Conservation (phyloP, 2,888 invertebrate species). For the Andrena hattorfiana region DNA sequence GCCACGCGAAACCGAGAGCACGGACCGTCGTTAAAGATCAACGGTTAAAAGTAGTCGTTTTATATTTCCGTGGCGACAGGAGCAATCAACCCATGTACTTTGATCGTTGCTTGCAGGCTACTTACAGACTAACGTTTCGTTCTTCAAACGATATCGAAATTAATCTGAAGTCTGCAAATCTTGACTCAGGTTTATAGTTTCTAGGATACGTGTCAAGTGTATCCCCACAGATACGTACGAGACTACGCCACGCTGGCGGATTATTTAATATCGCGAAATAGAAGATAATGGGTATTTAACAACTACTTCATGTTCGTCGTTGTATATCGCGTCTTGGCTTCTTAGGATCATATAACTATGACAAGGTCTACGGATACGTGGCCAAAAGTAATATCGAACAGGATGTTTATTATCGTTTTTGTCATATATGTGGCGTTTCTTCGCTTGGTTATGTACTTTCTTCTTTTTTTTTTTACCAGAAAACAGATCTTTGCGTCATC, state of each 20-base stretch:
- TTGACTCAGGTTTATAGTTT: conserved; percentile 53
- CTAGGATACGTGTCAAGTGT: conserved; percentile 21
- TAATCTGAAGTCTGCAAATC: conserved; percentile 7
- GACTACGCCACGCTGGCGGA: conserved; percentile 43
- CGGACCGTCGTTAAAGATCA: conserved; percentile 5
- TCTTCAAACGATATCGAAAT: conserved; percentile 12
- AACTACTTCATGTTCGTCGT: conserved; percentile 27
- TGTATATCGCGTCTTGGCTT: conserved; percentile 17
- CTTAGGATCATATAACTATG: conserved; percentile 11
- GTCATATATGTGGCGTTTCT: conserved; percentile 4
- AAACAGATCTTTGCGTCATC: conserved; percentile 22
- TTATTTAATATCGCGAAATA: conserved; percentile 55
- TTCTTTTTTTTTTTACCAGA: conserved; percentile 22
- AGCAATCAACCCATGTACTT: conserved; percentile 6
- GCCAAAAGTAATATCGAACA: conserved; percentile 5
- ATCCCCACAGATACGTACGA: conserved; percentile 20
- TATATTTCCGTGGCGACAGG: conserved; percentile 43
- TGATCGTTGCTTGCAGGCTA: conserved; percentile 31
- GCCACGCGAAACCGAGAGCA: conserved; percentile 7
- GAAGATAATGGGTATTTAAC: conserved; percentile 27
- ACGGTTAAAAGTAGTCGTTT: conserved; percentile 27
- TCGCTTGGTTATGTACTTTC: conserved; percentile 32
- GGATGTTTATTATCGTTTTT: conserved; percentile 17
- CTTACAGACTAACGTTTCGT: background rate
- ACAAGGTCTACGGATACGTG: conserved; percentile 3